A percentile compares a stretch with the other conserved stretches of the same genome.
These are phyloP conservation scores for Celastrina argiolus DNA, from an alignment of 2,888 invertebrate genomes.

Conservation along the genomic window DNA sequence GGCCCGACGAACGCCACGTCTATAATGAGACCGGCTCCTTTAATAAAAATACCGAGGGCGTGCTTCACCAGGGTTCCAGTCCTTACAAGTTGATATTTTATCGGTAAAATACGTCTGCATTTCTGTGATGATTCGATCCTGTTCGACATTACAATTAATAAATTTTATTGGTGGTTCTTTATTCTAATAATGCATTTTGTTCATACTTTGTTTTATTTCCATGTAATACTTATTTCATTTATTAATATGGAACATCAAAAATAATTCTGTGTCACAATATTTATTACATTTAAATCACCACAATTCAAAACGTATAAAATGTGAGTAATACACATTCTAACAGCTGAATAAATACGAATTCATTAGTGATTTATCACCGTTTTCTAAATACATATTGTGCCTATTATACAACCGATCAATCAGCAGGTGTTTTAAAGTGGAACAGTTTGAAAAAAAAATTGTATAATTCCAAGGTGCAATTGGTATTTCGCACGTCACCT, in stretches of 20 bases:
- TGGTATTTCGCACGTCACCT: slow-evolving; percentile 49
- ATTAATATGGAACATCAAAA: no score
- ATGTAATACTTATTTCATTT: no score
- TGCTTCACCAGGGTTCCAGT: slow-evolving; percentile 48
- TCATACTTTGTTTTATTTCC: no score
- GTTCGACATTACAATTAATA: slow-evolving; percentile 5
- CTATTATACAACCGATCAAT: no score
- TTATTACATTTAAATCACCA: no score
- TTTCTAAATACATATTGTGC: no score
- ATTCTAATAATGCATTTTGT: not conserved
- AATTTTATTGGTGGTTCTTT: not conserved
- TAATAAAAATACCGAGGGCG: slow-evolving; percentile 68
- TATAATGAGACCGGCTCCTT: slow-evolving; percentile 71
- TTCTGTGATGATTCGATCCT: slow-evolving; percentile 17
- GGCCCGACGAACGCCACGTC: slow-evolving; percentile 55
- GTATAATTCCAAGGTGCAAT: not conserved
- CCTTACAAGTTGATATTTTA: slow-evolving; percentile 40
- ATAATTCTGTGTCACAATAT: no score
- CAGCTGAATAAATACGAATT: no score
- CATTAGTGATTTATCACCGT: no score
- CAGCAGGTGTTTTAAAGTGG: no score
- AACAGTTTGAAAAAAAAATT: slow-evolving; percentile 12
- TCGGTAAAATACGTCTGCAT: slow-evolving; percentile 22
- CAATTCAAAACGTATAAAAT: no score
- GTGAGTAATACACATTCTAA: no score